These are phyloP conservation scores for Escarpia spicata DNA, from an alignment of 2,888 invertebrate genomes.

Conservation along the genomic window DNA sequence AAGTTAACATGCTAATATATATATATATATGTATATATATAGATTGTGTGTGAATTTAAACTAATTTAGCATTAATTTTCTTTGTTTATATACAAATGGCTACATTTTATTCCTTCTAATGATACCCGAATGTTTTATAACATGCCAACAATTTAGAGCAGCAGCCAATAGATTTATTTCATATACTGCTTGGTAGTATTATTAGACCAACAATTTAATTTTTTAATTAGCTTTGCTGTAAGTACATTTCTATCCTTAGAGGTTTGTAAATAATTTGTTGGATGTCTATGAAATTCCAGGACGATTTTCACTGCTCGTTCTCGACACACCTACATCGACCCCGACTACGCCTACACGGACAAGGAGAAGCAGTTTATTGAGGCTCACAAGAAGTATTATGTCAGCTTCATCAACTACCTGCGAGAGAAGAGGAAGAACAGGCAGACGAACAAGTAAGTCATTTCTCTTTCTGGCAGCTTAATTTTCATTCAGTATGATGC, in stretches of 20 bases:
- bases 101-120: no score
- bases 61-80: no score
- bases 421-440: slow-evolving; percentile 51
- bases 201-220: no score
- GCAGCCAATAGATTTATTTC: no score
- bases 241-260: not conserved
- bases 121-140: not conserved
- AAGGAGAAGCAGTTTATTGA: slow-evolving; percentile 51
- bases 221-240: not conserved
- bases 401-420: slow-evolving; percentile 52
- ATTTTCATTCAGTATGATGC: not conserved
- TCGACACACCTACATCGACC: slow-evolving; percentile 62
- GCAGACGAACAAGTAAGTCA: slow-evolving; percentile 49
- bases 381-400: slow-evolving; percentile 56
- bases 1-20: no score
- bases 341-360: slow-evolving; percentile 63
- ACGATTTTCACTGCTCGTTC: slow-evolving; percentile 60
- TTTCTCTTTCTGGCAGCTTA: not conserved
- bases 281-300: slow-evolving; percentile 43
- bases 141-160: not conserved
- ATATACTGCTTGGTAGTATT: no score
- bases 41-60: no score
- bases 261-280: not conserved
- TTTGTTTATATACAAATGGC: no score
- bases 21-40: no score